These are phyloP conservation scores for Melanotaenia duboulayi DNA, from an alignment of 2,113 vertebrate genomes.

Conservation along the genomic window DNA sequence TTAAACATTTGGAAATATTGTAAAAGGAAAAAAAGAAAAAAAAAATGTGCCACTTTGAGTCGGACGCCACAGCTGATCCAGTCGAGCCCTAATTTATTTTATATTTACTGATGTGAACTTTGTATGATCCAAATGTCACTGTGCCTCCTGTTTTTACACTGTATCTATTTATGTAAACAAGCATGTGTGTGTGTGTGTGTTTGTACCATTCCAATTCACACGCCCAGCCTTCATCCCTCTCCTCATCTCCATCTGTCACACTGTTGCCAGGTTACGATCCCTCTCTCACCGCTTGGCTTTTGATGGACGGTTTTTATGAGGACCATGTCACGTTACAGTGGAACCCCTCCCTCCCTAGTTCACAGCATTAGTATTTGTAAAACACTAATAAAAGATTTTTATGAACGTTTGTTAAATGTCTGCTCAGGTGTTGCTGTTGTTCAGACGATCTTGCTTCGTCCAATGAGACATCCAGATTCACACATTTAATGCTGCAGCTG, in stretches of 20 bases:
- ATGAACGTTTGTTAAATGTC: conserved; percentile 68
- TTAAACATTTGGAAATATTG: too few relatives aligned
- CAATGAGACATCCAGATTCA: too few relatives aligned
- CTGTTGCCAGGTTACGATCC: conserved; percentile 54
- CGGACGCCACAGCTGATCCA: background rate
- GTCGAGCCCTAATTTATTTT: conserved; percentile 12
- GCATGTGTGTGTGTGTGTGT: conserved; percentile 44
- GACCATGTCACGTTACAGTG: conserved; percentile 45
- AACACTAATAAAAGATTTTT: conserved; percentile 73
- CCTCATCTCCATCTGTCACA: conserved; percentile 41
- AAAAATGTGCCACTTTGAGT: background rate
- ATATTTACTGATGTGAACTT: conserved; percentile 59
- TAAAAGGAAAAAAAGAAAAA: background rate
- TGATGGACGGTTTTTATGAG: conserved; percentile 35
- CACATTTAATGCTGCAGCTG: too few relatives aligned
- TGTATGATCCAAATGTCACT: conserved; percentile 67
- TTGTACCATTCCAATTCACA: conserved; percentile 64
- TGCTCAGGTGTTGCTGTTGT: background rate
- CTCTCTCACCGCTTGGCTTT: conserved; percentile 16
- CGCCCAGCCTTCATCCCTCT: conserved; percentile 5
- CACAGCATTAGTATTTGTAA: conserved; percentile 69
- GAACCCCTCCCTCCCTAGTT: conserved; percentile 4
- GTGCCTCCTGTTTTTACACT: conserved; percentile 79
- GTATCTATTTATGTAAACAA: conserved; percentile 75
- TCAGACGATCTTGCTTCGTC: background rate